Conservation (phyloP, 2,797 vertebrate species). For the Muraenolepis orangiensis region DNA sequence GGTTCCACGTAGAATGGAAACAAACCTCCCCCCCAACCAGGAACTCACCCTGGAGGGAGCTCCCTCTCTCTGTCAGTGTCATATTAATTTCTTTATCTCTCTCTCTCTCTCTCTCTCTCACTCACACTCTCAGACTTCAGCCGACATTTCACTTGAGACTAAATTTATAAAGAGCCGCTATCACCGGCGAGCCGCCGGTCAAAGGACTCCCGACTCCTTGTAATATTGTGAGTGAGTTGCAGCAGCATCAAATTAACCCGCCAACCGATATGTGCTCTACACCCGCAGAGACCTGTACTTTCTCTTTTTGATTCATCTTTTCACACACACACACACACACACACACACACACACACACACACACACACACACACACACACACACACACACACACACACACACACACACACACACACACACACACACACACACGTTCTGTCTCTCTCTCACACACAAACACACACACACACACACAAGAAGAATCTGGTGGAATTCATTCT, state of each 20-base stretch:
- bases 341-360: background rate
- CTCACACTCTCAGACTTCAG: background rate
- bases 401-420: background rate
- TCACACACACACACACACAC: background rate
- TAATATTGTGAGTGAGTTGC: background rate
- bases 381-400: background rate
- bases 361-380: background rate
- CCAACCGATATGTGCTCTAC: background rate
- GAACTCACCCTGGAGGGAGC: too few relatives aligned
- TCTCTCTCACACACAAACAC: too few relatives aligned
- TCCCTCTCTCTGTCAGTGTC: too few relatives aligned
- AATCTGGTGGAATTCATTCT: background rate
- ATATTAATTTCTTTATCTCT: too few relatives aligned
- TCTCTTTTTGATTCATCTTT: background rate
- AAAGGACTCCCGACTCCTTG: too few relatives aligned
- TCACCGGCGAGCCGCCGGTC: background rate
- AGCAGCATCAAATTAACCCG: too few relatives aligned
- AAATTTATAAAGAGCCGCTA: background rate
- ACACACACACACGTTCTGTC: too few relatives aligned
- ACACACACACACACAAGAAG: too few relatives aligned
- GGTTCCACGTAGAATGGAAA: too few relatives aligned
- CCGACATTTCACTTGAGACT: background rate
- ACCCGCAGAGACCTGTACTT: background rate
- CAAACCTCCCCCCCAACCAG: too few relatives aligned
- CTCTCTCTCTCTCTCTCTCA: background rate